Percentiles rank a stretch among this genome's conserved stretches.
Evolutionary conservation across 2,113 vertebrate species (phyloP).

Genomic region (Delphinus delphis): DNA sequence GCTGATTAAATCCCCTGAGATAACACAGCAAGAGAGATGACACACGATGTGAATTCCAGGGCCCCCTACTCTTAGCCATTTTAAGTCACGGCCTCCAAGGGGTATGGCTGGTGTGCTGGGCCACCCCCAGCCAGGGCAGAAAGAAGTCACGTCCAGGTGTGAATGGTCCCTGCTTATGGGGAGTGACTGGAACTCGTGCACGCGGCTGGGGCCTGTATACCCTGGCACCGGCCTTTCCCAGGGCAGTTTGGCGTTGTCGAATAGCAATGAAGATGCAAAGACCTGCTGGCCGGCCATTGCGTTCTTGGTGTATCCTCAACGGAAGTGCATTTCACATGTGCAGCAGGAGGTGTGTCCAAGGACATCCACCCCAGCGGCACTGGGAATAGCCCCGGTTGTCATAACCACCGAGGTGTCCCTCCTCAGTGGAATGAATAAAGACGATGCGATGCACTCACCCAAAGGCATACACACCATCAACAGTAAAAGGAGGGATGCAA

Average conservation of each 20-base stretch:
- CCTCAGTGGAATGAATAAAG: not conserved
- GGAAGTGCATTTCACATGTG: not conserved
- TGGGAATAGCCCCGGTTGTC: not conserved
- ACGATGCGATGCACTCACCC: accelerated
- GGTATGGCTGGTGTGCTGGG: not conserved
- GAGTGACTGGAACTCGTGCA: accelerated
- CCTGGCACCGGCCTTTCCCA: not conserved
- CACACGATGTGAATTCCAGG: not conserved
- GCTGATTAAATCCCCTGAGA: not conserved
- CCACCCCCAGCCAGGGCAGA: not conserved
- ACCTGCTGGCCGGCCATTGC: accelerated
- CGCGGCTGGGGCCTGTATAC: accelerated
- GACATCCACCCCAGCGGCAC: accelerated
- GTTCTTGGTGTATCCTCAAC: not conserved
- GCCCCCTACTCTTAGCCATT: not conserved
- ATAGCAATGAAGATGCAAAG: not conserved
- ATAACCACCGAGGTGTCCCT: accelerated
- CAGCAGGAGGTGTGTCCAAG: not conserved
- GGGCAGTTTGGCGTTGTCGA: too few relatives aligned
- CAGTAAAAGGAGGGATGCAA: accelerated
- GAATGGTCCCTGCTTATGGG: accelerated
- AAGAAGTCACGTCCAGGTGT: not conserved
- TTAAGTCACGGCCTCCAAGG: not conserved
- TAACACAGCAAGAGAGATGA: not conserved
- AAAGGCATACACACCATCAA: accelerated